These are phyloP conservation scores for Acromyrmex charruanus DNA, from an alignment of 1,140 invertebrate species.

Conservation along the genomic window DNA sequence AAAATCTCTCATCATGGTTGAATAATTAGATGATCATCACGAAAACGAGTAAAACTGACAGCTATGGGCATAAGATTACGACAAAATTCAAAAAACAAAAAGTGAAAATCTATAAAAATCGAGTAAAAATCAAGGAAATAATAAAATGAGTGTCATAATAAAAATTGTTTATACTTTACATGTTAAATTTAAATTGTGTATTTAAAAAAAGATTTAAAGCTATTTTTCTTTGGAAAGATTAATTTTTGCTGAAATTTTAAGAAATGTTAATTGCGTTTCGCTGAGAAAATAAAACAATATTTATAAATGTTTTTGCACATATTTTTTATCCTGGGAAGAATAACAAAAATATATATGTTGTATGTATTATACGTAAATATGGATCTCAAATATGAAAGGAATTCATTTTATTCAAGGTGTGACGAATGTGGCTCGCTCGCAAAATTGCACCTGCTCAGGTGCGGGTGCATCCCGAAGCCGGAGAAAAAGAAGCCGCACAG, in stretches of 20 bases:
- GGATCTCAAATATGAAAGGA: background rate
- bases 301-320: background rate
- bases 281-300: background rate
- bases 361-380: background rate
- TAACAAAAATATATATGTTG: background rate
- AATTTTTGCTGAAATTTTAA: background rate
- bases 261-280: background rate
- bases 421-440: conserved; percentile 44
- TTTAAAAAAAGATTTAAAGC: background rate
- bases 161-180: too few relatives aligned
- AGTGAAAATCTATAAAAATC: too few relatives aligned
- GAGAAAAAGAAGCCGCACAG: conserved; percentile 20
- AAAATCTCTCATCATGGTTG: too few relatives aligned
- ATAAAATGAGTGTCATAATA: too few relatives aligned
- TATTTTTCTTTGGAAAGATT: background rate
- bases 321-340: background rate
- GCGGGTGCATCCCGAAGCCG: conserved; percentile 35
- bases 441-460: conserved; percentile 45
- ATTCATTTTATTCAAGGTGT: conserved; percentile 36
- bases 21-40: too few relatives aligned
- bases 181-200: background rate
- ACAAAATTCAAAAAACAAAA: too few relatives aligned
- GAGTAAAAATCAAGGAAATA: too few relatives aligned
- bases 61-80: too few relatives aligned
- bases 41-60: too few relatives aligned